phyloP scores from a whole-genome alignment of 2,888 invertebrate species.

The Ormia ochracea region DNA sequence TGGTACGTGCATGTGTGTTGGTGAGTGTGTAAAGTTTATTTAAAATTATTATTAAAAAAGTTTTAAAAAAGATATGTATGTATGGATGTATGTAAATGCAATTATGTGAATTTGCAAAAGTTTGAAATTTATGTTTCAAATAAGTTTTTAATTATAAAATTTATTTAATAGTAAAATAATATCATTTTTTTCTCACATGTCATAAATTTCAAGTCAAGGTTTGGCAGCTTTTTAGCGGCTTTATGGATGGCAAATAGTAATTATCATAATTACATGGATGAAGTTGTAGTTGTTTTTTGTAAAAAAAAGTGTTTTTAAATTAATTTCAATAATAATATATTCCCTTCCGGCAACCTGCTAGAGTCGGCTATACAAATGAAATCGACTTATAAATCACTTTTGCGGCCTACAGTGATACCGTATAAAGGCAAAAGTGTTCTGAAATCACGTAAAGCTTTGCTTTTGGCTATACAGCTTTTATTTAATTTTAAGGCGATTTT shows the following conservation, averaged over 20 bases:
- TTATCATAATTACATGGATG: background rate
- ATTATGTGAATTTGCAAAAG: constrained; percentile 62
- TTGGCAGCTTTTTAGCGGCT: background rate
- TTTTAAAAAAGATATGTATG: too few species aligned
- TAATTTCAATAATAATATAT: too few species aligned
- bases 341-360: too few species aligned
- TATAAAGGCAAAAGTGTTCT: too few species aligned
- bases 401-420: too few species aligned
- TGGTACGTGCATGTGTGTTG: background rate
- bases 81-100: constrained; percentile 69
- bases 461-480: too few species aligned
- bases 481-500: too few species aligned
- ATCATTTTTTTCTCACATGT: background rate
- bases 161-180: background rate
- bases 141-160: constrained; percentile 54
- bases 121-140: constrained; percentile 58
- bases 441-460: too few species aligned
- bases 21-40: constrained; percentile 20
- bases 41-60: constrained; percentile 37
- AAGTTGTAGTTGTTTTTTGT: background rate
- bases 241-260: background rate
- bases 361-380: too few species aligned
- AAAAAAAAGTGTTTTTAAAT: background rate
- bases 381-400: too few species aligned
- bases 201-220: constrained; percentile 46